phyloP scores from a whole-genome alignment of 2,797 vertebrate species.

The Eulemur albifrons region DNA sequence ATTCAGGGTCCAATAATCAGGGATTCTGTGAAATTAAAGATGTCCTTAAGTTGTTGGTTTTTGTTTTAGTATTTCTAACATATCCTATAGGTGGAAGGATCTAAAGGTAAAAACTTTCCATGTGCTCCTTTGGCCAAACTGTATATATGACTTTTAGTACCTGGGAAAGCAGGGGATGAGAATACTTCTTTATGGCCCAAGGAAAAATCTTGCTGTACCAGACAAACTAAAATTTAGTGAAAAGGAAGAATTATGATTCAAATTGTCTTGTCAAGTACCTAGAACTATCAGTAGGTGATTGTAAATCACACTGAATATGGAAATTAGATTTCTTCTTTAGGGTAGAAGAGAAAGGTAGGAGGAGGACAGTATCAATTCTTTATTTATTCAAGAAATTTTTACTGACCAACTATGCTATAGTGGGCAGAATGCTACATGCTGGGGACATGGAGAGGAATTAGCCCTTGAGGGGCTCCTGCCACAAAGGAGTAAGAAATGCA shows the following conservation, averaged over 20 bases:
- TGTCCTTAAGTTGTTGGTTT: not conserved
- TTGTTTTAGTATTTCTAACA: not conserved
- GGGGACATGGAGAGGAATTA: not conserved
- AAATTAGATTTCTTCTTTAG: not conserved
- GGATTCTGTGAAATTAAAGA: slow-evolving; percentile 17
- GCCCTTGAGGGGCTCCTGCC: not conserved
- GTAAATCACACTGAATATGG: slow-evolving; percentile 22
- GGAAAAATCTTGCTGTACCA: not conserved
- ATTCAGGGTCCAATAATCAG: not conserved
- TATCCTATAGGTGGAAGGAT: not conserved
- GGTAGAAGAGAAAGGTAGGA: not conserved
- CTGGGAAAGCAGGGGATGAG: not conserved
- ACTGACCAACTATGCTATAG: not conserved
- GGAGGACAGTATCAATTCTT: not conserved
- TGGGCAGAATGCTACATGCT: not conserved
- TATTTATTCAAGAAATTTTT: not conserved
- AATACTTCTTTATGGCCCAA: slow-evolving; percentile 17
- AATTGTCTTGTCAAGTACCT: not conserved
- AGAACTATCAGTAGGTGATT: slow-evolving; percentile 12
- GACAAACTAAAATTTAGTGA: not conserved
- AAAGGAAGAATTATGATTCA: slow-evolving; percentile 2
- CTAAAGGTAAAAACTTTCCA: not conserved
- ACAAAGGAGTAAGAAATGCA: not conserved
- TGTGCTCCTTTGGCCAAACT: not conserved
- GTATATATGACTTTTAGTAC: not conserved